These are phyloP conservation scores for Grus americana DNA, from an alignment of 2,113 vertebrate genomes.

Conservation along the genomic window DNA sequence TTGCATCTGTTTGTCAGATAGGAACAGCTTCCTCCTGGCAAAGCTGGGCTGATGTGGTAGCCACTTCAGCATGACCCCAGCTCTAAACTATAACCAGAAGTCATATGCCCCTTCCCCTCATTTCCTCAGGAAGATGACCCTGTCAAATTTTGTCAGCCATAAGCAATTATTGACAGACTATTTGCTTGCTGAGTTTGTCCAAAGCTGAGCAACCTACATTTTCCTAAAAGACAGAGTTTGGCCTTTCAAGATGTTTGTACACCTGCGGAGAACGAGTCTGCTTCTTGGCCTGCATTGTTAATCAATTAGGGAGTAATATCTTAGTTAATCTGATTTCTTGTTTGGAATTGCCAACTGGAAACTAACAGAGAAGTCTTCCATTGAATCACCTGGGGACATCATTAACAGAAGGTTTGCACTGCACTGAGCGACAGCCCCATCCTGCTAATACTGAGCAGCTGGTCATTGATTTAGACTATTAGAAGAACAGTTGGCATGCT, in stretches of 20 bases:
- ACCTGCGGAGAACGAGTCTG: neutral
- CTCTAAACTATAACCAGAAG: neutral
- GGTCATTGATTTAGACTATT: constrained; percentile 64
- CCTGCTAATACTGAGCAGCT: constrained; percentile 42
- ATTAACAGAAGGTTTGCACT: constrained; percentile 13
- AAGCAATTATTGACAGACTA: neutral
- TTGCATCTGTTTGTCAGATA: neutral
- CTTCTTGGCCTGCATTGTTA: neutral
- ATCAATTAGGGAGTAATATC: neutral
- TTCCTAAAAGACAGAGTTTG: neutral
- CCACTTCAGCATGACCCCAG: neutral
- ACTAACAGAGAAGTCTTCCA: neutral
- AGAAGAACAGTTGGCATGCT: constrained; percentile 65
- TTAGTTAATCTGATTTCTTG: neutral
- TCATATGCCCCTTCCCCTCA: fast-evolving
- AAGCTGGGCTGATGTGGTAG: neutral
- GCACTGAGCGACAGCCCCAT: neutral
- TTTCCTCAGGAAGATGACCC: neutral
- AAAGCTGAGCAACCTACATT: neutral
- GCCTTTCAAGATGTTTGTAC: neutral
- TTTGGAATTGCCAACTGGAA: neutral
- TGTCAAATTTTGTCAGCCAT: neutral
- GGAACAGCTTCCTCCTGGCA: neutral
- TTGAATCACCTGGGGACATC: neutral
- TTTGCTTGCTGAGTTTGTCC: neutral